Conservation (phyloP, 92 coral and sea anemone genomes). For the Epizoanthus scotinus region DNA sequence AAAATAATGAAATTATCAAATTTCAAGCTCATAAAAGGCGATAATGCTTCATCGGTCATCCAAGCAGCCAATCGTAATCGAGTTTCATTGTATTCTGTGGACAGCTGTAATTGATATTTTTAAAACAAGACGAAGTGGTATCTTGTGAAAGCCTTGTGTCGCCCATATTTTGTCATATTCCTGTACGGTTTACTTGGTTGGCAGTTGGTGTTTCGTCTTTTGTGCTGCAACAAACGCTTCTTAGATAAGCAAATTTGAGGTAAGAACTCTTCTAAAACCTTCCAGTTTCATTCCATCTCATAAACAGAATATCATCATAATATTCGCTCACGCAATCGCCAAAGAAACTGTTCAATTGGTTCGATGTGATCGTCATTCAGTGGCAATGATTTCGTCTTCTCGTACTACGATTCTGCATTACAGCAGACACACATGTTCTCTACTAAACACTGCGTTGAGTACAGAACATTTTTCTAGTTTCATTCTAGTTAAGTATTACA, state of each 20-base stretch:
- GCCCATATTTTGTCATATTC: background rate
- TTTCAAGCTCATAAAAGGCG: constrained; percentile 6
- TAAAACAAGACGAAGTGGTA: background rate
- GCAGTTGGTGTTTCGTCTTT: background rate
- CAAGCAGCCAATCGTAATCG: constrained; percentile 2
- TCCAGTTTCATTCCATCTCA: background rate
- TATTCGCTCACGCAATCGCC: constrained; percentile 15
- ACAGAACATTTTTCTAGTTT: too few species aligned
- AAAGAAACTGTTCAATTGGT: background rate
- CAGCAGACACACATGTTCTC: too few species aligned
- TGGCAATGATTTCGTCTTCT: background rate
- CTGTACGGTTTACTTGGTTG: background rate
- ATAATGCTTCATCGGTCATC: constrained; percentile 13
- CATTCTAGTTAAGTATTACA: too few species aligned
- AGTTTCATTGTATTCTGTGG: background rate
- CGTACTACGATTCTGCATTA: background rate
- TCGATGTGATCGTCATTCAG: background rate
- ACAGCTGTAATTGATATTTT: constrained; percentile 12
- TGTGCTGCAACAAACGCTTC: background rate
- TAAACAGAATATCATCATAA: background rate
- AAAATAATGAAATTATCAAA: background rate
- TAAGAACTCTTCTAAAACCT: background rate
- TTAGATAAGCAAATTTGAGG: background rate
- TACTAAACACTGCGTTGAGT: too few species aligned
- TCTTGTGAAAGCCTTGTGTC: constrained; percentile 14